Evolutionary conservation across 2,888 invertebrate species (phyloP).

Genomic region (Therioaphis trifolii): DNA sequence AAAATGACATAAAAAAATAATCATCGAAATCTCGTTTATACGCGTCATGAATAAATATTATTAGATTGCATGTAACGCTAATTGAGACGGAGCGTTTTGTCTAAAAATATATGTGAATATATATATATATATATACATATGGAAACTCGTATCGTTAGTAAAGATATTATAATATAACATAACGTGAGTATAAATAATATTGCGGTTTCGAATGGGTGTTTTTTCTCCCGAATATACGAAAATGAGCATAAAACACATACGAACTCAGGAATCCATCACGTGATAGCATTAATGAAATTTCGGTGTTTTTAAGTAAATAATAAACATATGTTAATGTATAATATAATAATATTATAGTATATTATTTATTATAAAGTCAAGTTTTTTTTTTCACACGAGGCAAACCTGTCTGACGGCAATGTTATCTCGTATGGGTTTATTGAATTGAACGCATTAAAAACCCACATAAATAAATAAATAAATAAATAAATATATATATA

Average conservation of each 20-base stretch:
- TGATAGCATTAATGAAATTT: constrained; percentile 7
- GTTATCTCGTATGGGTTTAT: background rate
- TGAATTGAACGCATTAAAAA: background rate
- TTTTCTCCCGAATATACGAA: constrained; percentile 3
- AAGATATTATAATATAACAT: no score
- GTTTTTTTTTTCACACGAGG: no score
- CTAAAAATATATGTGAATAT: background rate
- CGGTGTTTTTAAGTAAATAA: background rate
- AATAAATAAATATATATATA: no score
- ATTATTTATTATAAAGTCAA: no score
- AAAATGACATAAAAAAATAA: no score
- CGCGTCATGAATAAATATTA: constrained; percentile 6
- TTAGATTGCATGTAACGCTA: constrained; percentile 29
- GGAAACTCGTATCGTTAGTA: constrained; percentile 40
- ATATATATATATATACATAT: no score
- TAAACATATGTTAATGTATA: no score
- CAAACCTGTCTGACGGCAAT: constrained; percentile 6
- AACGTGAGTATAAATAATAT: no score
- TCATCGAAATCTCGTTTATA: background rate
- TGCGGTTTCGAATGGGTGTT: background rate
- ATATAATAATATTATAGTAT: constrained; percentile 5
- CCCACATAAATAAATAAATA: background rate
- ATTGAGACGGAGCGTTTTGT: constrained; percentile 14
- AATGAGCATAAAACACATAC: constrained; percentile 32
- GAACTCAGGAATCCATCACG: background rate